Evolutionary conservation across 2,113 vertebrate genomes (phyloP).

Genomic region (Bagarius yarrelli): DNA sequence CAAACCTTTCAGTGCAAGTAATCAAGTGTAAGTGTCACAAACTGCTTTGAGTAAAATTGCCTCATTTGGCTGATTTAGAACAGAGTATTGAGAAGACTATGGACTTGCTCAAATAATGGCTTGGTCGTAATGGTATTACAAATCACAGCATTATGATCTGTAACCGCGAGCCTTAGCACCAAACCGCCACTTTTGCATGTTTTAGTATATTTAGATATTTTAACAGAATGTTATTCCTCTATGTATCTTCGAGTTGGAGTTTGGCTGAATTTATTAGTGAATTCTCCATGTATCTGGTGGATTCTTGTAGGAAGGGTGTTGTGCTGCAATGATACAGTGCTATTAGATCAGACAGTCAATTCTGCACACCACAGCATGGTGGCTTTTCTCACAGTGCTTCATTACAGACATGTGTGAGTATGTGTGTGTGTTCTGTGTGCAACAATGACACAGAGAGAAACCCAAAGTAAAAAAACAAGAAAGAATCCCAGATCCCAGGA

Average conservation of each 20-base stretch:
- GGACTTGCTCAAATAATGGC: neutral
- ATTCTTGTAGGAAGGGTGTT: neutral
- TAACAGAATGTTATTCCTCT: neutral
- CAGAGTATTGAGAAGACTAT: neutral
- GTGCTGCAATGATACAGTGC: neutral
- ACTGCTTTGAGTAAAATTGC: neutral
- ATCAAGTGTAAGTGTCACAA: neutral
- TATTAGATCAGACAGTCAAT: neutral
- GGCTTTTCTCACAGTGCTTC: conserved; percentile 2
- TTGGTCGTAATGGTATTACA: neutral
- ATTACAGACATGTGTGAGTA: neutral
- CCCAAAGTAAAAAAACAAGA: neutral
- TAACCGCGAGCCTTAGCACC: too few relatives aligned
- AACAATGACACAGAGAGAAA: neutral
- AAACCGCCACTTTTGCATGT: neutral
- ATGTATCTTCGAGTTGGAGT: neutral
- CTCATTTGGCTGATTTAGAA: neutral
- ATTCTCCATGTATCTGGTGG: neutral
- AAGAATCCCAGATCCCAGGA: neutral
- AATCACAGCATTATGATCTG: neutral
- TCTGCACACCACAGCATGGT: neutral
- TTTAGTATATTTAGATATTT: neutral
- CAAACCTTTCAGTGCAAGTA: neutral
- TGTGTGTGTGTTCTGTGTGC: neutral
- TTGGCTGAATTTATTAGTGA: neutral